Percentiles rank a stretch among this genome's conserved stretches.
Evolutionary conservation across 2,888 invertebrate species (phyloP).

Genomic region (Electrophaes corylata): DNA sequence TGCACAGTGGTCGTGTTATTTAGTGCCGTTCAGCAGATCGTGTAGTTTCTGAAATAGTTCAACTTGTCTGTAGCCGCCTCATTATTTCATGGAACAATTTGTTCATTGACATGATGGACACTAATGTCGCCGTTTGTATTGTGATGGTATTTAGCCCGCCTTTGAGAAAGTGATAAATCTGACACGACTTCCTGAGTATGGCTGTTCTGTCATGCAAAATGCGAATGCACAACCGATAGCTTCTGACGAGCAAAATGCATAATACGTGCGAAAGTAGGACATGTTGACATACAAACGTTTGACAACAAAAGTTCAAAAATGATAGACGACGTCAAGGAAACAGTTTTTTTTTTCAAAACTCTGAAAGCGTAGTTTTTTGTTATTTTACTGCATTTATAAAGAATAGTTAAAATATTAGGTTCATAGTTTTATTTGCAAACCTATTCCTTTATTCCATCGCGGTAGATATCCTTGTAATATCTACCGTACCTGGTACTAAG

Average conservation of each 20-base stretch:
- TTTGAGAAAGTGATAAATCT: slow-evolving; percentile 65
- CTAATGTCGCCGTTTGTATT: slow-evolving; percentile 57
- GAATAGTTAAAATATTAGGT: too few relatives aligned
- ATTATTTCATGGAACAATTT: slow-evolving; percentile 63
- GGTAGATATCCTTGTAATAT: too few relatives aligned
- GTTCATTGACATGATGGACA: slow-evolving; percentile 65
- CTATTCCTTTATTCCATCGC: too few relatives aligned
- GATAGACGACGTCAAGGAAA: not conserved
- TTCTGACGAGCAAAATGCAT: slow-evolving; percentile 26
- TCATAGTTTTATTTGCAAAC: too few relatives aligned
- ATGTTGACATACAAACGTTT: slow-evolving; percentile 22
- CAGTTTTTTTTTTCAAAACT: not conserved
- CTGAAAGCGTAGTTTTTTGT: too few relatives aligned
- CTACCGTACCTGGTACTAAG: too few relatives aligned
- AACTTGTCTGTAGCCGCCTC: slow-evolving; percentile 52
- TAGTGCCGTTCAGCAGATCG: slow-evolving; percentile 41
- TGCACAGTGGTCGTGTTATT: slow-evolving; percentile 40
- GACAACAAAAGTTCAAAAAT: slow-evolving; percentile 21
- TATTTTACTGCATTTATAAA: too few relatives aligned
- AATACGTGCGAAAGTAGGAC: slow-evolving; percentile 22
- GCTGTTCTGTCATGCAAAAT: slow-evolving; percentile 46
- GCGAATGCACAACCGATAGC: slow-evolving; percentile 35
- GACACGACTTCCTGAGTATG: slow-evolving; percentile 56
- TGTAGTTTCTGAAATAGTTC: slow-evolving; percentile 46
- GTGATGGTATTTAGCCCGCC: slow-evolving; percentile 60